A percentile compares a stretch with the other conserved stretches of the same genome.
phyloP scores from a whole-genome alignment of 2,113 vertebrate species.

The Argyrosomus japonicus region DNA sequence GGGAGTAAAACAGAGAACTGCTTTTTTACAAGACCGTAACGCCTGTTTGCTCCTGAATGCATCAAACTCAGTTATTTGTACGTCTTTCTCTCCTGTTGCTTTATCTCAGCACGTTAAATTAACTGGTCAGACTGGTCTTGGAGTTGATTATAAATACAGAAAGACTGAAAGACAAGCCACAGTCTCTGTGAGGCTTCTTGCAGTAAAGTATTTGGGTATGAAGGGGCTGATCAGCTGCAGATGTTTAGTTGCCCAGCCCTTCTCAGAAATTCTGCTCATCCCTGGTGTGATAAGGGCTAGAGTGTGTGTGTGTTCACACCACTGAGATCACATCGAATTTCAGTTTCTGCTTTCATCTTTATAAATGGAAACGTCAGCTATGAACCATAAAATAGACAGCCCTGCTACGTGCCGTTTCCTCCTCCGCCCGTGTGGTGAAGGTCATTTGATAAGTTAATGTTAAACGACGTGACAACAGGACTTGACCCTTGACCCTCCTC shows the following conservation, averaged over 20 bases:
- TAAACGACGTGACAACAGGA: slow-evolving; percentile 35
- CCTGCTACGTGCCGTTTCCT: background rate
- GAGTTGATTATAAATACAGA: background rate
- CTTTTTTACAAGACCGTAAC: background rate
- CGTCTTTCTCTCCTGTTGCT: background rate
- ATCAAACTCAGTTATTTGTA: background rate
- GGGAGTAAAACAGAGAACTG: background rate
- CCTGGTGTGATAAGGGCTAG: background rate
- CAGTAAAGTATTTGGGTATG: slow-evolving; percentile 10
- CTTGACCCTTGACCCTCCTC: slow-evolving; percentile 57
- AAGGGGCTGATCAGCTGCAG: slow-evolving; percentile 46
- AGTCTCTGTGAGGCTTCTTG: background rate
- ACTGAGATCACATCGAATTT: background rate
- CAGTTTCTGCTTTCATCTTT: background rate
- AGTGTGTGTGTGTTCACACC: slow-evolving; percentile 16
- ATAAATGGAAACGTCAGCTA: background rate
- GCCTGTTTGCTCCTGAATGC: slow-evolving; percentile 1
- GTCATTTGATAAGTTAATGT: slow-evolving; percentile 37
- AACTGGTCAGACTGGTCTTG: background rate
- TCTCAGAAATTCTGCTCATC: slow-evolving; percentile 42
- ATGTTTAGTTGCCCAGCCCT: slow-evolving; percentile 55
- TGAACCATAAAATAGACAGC: background rate
- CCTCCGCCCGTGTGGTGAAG: background rate
- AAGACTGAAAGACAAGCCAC: background rate
- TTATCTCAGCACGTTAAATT: background rate